Evolutionary conservation across 1,140 invertebrate species (phyloP).

Genomic region (Drosophila suzukii): DNA sequence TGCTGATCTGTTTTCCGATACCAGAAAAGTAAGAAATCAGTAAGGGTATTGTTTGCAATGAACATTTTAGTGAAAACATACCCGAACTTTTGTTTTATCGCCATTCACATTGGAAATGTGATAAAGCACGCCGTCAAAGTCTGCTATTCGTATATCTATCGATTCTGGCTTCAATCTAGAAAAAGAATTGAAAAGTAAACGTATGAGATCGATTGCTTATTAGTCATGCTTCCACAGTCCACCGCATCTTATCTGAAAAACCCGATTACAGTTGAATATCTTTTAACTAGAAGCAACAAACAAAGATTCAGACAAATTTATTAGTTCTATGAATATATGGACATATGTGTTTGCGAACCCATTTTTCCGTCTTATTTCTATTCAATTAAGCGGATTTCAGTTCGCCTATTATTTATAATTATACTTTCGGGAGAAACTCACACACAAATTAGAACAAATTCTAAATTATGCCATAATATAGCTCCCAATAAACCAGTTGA

Average conservation of each 20-base stretch:
- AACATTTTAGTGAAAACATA: slow-evolving; percentile 86
- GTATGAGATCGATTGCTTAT: slow-evolving; percentile 19
- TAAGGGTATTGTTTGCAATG: not conserved
- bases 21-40: not conserved
- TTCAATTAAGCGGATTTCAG: not conserved
- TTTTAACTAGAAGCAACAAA: not conserved
- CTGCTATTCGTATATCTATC: slow-evolving; percentile 96
- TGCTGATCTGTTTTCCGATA: slow-evolving; percentile 92
- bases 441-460: slow-evolving; percentile 21
- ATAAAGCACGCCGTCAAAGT: slow-evolving; percentile 99
- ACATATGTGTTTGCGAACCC: slow-evolving; percentile 3
- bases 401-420: slow-evolving; percentile 1
- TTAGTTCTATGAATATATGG: not conserved
- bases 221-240: slow-evolving; percentile 26
- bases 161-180: slow-evolving; percentile 96
- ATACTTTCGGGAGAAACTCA: slow-evolving; percentile 42
- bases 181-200: slow-evolving; percentile 18
- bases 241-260: slow-evolving; percentile 53
- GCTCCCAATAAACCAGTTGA: slow-evolving; percentile 22
- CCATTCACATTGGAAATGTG: slow-evolving; percentile 98
- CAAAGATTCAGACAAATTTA: too few species aligned
- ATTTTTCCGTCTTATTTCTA: not conserved
- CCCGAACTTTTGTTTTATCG: slow-evolving; percentile 98
- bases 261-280: not conserved
- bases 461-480: slow-evolving; percentile 40